These are phyloP conservation scores for Myathropa florea DNA, from an alignment of 2,888 invertebrate species.

Conservation along the genomic window DNA sequence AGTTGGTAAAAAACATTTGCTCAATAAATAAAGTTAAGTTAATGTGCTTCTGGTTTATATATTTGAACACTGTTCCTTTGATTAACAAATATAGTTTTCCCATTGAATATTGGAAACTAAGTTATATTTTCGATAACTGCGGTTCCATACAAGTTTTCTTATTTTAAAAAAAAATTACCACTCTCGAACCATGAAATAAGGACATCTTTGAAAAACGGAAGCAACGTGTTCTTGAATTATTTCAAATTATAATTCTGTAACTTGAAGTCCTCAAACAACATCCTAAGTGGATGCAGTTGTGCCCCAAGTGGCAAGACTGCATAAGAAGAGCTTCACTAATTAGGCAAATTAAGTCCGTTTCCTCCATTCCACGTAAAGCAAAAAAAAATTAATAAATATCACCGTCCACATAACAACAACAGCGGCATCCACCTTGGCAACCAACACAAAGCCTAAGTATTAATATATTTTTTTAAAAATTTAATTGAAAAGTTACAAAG, in stretches of 20 bases:
- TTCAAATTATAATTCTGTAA: background rate
- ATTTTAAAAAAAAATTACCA: too few species aligned
- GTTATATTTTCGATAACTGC: too few species aligned
- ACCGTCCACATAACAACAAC: slow-evolving; percentile 4
- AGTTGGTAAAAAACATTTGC: too few species aligned
- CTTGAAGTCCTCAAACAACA: background rate
- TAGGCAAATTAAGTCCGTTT: slow-evolving; percentile 34
- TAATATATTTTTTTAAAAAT: slow-evolving; percentile 43
- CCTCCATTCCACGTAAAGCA: background rate
- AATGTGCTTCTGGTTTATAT: too few species aligned
- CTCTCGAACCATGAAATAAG: too few species aligned
- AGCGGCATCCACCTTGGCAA: background rate
- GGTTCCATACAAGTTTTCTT: too few species aligned
- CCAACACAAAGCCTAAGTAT: slow-evolving; percentile 31
- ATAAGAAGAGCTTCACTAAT: slow-evolving; percentile 15
- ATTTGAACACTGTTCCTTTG: too few species aligned
- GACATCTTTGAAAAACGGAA: too few species aligned
- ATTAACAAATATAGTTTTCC: too few species aligned
- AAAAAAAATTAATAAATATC: background rate
- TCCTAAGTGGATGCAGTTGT: slow-evolving; percentile 4
- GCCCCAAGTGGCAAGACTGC: background rate
- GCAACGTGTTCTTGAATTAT: background rate
- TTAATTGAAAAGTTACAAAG: slow-evolving; percentile 64
- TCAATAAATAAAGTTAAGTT: too few species aligned
- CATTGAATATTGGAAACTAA: too few species aligned